phyloP scores from a whole-genome alignment of 2,888 invertebrate species.

The Mylabris sibirica region DNA sequence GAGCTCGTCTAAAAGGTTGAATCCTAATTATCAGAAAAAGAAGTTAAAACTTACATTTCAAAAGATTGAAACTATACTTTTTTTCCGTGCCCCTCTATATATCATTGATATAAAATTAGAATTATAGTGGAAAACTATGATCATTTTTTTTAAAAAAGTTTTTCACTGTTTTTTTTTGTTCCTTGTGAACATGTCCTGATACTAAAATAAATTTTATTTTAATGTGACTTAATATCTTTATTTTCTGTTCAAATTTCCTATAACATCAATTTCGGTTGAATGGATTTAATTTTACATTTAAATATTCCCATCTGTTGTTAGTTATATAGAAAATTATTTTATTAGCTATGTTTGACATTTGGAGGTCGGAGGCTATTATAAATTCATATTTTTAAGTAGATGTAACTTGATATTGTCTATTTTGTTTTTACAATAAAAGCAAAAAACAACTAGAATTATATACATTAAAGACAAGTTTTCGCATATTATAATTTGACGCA shows the following conservation, averaged over 20 bases:
- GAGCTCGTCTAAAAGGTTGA: neutral
- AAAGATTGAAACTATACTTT: neutral
- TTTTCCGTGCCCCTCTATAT: neutral
- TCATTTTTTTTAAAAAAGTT: neutral
- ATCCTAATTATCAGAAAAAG: neutral
- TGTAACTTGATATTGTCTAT: conserved; percentile 9
- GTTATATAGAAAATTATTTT: conserved; percentile 13
- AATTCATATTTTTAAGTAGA: conserved; percentile 13
- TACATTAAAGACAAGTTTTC: conserved; percentile 11
- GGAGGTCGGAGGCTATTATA: conserved; percentile 11
- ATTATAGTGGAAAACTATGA: neutral
- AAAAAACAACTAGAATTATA: neutral
- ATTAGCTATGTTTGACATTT: conserved; percentile 12
- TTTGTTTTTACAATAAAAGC: neutral
- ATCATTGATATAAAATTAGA: neutral
- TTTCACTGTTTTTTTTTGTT: neutral
- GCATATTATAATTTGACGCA: neutral
- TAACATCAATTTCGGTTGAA: conserved; percentile 6
- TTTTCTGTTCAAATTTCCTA: neutral
- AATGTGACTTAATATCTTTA: neutral
- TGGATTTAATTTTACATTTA: neutral
- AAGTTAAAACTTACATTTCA: neutral
- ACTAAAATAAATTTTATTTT: neutral
- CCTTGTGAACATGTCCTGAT: neutral
- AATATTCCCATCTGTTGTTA: conserved; percentile 7